Conservation (phyloP, 2,888 invertebrate genomes). For the Napeogenes inachia region DNA sequence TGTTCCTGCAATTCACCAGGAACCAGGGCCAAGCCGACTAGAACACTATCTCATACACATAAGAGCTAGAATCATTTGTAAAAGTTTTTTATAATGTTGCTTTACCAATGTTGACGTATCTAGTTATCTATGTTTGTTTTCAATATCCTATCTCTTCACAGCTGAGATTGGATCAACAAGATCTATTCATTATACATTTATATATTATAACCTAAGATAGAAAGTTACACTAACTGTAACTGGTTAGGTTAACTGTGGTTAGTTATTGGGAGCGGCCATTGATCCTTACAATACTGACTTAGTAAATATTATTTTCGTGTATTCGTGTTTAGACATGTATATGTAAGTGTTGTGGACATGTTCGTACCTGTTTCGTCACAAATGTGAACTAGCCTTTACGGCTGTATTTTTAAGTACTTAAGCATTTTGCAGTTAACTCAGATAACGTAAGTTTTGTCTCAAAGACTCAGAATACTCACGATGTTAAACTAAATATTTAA, state of each 20-base stretch:
- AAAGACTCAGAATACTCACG: conserved; percentile 21
- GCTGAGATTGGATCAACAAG: too few relatives aligned
- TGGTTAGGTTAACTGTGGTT: too few relatives aligned
- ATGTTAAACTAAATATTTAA: conserved; percentile 18
- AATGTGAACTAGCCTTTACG: background rate
- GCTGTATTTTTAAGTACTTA: conserved; percentile 18
- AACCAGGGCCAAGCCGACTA: conserved; percentile 39
- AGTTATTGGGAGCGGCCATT: too few relatives aligned
- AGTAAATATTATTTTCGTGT: conserved; percentile 34
- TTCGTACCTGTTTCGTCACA: conserved; percentile 6
- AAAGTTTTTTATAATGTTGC: too few relatives aligned
- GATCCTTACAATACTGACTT: too few relatives aligned
- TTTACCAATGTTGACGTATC: too few relatives aligned
- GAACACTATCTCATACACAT: background rate
- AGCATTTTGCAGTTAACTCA: conserved; percentile 12
- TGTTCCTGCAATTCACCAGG: conserved; percentile 81
- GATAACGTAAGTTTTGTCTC: conserved; percentile 10
- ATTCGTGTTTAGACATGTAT: conserved; percentile 38
- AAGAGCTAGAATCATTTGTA: too few relatives aligned
- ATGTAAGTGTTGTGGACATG: conserved; percentile 21
- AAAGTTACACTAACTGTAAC: too few relatives aligned
- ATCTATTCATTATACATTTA: too few relatives aligned
- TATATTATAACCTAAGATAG: too few relatives aligned
- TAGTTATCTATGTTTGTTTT: too few relatives aligned
- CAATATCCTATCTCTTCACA: too few relatives aligned